These are phyloP conservation scores for Noctua fimbriata DNA, from an alignment of 2,888 invertebrate genomes.

Conservation along the genomic window DNA sequence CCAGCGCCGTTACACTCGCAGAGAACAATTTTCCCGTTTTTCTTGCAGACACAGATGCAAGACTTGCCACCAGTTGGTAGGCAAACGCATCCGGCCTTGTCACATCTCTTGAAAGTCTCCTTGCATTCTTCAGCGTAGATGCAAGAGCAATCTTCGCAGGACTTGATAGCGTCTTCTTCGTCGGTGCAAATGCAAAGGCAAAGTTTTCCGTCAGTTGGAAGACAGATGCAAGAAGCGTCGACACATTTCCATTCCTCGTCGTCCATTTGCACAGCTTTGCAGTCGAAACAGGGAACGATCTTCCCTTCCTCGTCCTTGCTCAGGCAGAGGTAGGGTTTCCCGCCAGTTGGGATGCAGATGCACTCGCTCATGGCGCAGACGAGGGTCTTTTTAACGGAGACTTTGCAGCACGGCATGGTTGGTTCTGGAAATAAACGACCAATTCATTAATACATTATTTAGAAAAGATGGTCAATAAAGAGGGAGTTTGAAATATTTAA, in stretches of 20 bases:
- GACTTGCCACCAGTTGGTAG: slow-evolving; percentile 65
- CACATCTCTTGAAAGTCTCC: slow-evolving; percentile 59
- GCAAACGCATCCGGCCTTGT: slow-evolving; percentile 67
- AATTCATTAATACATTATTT: neutral
- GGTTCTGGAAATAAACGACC: slow-evolving; percentile 30
- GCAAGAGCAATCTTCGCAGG: slow-evolving; percentile 69
- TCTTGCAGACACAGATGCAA: slow-evolving; percentile 70
- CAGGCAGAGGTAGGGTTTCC: slow-evolving; percentile 61
- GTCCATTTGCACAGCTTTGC: slow-evolving; percentile 56
- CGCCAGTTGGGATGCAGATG: slow-evolving; percentile 70
- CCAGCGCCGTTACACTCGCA: slow-evolving; percentile 59
- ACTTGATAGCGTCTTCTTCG: slow-evolving; percentile 63
- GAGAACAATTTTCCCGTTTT: slow-evolving; percentile 57
- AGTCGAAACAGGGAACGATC: slow-evolving; percentile 60
- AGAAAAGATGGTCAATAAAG: neutral
- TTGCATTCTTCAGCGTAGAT: slow-evolving; percentile 56
- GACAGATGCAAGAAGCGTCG: slow-evolving; percentile 65
- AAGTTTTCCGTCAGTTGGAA: slow-evolving; percentile 56
- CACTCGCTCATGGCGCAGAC: slow-evolving; percentile 73
- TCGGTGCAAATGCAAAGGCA: slow-evolving; percentile 71
- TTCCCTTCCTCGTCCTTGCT: slow-evolving; percentile 62
- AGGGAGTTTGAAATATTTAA: neutral
- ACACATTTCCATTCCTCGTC: slow-evolving; percentile 58
- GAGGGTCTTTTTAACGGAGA: slow-evolving; percentile 62
- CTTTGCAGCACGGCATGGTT: slow-evolving; percentile 77